Percentiles rank a stretch among this genome's conserved stretches.
These are phyloP conservation scores for Tenthredo scrophulariae DNA, from an alignment of 2,888 invertebrate species.

Conservation along the genomic window DNA sequence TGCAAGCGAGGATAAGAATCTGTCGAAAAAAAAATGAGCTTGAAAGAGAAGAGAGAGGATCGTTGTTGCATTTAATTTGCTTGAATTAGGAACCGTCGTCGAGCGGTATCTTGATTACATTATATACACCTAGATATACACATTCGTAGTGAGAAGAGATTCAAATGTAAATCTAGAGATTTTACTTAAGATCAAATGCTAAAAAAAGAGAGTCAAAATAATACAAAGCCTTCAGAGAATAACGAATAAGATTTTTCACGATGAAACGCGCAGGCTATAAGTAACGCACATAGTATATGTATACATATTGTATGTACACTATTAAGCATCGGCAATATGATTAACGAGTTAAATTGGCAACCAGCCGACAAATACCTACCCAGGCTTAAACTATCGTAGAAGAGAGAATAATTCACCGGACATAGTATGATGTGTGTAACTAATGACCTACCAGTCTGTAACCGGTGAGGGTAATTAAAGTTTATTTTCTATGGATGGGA, in stretches of 20 bases:
- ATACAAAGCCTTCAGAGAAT: neutral
- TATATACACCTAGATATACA: neutral
- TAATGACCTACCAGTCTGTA: neutral
- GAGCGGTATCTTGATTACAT: neutral
- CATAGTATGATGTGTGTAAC: neutral
- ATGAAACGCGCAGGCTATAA: neutral
- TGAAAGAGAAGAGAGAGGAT: neutral
- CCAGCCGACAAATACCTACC: neutral
- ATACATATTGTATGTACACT: neutral
- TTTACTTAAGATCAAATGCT: slow-evolving; percentile 6
- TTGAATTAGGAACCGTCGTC: neutral
- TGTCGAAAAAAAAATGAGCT: neutral
- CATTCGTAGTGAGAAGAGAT: neutral
- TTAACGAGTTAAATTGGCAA: slow-evolving; percentile 28
- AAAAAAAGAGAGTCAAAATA: neutral
- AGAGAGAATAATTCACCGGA: neutral
- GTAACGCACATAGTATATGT: neutral
- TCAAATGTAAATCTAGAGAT: slow-evolving; percentile 6
- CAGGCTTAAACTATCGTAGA: neutral
- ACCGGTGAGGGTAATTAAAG: neutral
- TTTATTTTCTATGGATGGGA: neutral
- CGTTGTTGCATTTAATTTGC: slow-evolving; percentile 36
- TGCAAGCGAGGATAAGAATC: neutral
- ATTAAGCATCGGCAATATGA: neutral
- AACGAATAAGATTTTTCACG: neutral